These are phyloP conservation scores for Dasypogon diadema DNA, from an alignment of 2,888 invertebrate species.

Conservation along the genomic window DNA sequence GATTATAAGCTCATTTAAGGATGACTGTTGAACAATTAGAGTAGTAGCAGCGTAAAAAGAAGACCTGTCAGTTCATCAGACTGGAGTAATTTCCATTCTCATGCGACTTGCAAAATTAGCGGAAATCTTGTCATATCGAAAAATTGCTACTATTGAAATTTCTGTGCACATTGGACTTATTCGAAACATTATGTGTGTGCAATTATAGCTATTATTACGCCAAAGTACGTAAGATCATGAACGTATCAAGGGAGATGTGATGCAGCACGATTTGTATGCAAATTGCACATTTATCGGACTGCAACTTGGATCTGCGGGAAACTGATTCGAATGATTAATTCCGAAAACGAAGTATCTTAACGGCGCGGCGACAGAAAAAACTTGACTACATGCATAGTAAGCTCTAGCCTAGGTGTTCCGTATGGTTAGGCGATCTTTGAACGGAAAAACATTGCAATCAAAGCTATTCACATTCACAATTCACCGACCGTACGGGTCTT, in stretches of 20 bases:
- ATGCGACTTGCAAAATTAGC: too few species aligned
- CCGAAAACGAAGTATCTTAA: slow-evolving; percentile 13
- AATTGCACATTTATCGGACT: slow-evolving; percentile 12
- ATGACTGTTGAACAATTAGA: too few species aligned
- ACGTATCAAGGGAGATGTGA: neutral
- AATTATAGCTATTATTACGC: slow-evolving; percentile 1
- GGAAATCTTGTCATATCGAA: too few species aligned
- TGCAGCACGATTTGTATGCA: neutral
- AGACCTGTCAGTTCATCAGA: too few species aligned
- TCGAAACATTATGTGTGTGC: too few species aligned
- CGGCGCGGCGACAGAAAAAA: neutral
- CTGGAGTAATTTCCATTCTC: too few species aligned
- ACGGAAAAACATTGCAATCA: slow-evolving; percentile 19
- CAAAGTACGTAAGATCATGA: neutral
- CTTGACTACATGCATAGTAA: neutral
- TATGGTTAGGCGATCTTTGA: slow-evolving; percentile 26
- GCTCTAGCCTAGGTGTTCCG: neutral
- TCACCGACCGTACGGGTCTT: neutral
- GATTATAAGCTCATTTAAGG: too few species aligned
- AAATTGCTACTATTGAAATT: too few species aligned
- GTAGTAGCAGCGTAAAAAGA: too few species aligned
- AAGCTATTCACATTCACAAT: slow-evolving; percentile 5
- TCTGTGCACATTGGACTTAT: too few species aligned
- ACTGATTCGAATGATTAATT: slow-evolving; percentile 16
- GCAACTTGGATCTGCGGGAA: neutral